Evolutionary conservation across 2,113 vertebrate species (phyloP).

Genomic region (Ovis aries): ARS-UI_Ramb_v3.0 NC_056064.1:27627001-27627500

Average conservation of each 20-base stretch:
- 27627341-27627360: not conserved
- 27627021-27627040: not conserved
- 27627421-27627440: not conserved
- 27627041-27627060: not conserved
- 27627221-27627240: not conserved
- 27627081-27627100: slow-evolving; percentile 59
- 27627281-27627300: not conserved
- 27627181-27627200: not conserved
- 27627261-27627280: not conserved
- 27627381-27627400: slow-evolving; percentile 33
- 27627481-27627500: no score
- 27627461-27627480: no score
- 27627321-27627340: not conserved
- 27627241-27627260: not conserved
- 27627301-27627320: not conserved
- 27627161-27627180: not conserved
- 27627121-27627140: not conserved
- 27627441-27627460: not conserved
- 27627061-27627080: slow-evolving; percentile 34
- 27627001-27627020: not conserved
- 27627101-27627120: slow-evolving; percentile 59
- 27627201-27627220: not conserved
- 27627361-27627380: slow-evolving; percentile 14
- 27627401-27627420: not conserved
- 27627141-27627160: not conserved